phyloP scores from a whole-genome alignment of 2,113 vertebrate species.

The Hyla sarda region DNA sequence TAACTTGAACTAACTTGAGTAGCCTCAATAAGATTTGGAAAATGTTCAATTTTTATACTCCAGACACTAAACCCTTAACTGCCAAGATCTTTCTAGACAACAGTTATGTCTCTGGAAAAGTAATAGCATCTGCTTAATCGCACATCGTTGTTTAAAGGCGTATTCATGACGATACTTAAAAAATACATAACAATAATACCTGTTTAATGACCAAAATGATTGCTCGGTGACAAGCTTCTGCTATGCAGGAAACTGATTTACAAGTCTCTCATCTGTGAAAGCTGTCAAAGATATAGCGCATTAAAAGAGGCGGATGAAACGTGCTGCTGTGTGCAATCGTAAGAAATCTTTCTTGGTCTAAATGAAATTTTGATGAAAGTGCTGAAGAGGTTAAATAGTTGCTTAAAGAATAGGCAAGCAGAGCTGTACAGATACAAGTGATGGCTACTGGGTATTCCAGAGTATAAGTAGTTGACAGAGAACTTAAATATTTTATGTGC shows the following conservation, averaged over 20 bases:
- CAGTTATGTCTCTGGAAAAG: not conserved
- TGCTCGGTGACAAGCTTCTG: not conserved
- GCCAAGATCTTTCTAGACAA: not conserved
- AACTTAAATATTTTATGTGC: not conserved
- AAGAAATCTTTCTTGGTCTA: not conserved
- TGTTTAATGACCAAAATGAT: constrained; percentile 21
- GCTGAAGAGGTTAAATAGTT: not conserved
- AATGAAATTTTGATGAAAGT: not conserved
- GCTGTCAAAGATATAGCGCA: not conserved
- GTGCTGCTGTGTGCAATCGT: not conserved
- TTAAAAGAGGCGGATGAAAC: not conserved
- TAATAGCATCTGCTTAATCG: not conserved
- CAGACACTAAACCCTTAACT: not conserved
- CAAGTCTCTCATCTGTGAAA: constrained; percentile 1
- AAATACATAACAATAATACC: constrained; percentile 15
- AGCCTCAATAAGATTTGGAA: not conserved
- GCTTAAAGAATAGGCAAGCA: not conserved
- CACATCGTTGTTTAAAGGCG: not conserved
- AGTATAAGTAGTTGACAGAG: not conserved
- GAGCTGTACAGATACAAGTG: not conserved
- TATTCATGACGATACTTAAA: constrained; percentile 1
- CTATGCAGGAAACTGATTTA: constrained; percentile 15
- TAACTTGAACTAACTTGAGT: too few relatives aligned
- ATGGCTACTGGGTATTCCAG: not conserved
- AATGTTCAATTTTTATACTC: not conserved